These are phyloP conservation scores for Philopotamus ludificatus DNA, from an alignment of 1,140 invertebrate species.

Conservation along the genomic window DNA sequence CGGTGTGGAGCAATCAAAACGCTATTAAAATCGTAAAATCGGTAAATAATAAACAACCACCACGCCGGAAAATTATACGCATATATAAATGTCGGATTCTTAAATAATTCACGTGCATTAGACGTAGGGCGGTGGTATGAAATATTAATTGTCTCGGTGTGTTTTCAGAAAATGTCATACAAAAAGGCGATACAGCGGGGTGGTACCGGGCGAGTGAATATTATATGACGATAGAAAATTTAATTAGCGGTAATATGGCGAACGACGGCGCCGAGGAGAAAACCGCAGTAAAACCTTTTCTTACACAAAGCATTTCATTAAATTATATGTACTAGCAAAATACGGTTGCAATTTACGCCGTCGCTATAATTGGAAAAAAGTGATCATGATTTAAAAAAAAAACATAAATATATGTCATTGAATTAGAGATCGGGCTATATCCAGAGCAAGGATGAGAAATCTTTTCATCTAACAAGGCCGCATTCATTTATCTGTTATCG, in stretches of 20 bases:
- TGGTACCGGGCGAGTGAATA: background rate
- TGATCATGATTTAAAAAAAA: too few species aligned
- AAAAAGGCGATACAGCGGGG: background rate
- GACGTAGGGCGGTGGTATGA: too few species aligned
- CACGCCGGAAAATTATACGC: slow-evolving; percentile 2
- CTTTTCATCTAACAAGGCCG: too few species aligned
- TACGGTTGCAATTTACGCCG: too few species aligned
- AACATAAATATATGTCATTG: too few species aligned
- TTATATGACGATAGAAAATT: slow-evolving; percentile 1
- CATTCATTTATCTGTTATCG: too few species aligned
- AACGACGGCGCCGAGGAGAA: background rate
- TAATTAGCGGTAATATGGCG: background rate
- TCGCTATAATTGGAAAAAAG: too few species aligned
- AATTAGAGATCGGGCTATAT: too few species aligned
- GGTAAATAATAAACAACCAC: slow-evolving; percentile 25
- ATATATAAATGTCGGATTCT: background rate
- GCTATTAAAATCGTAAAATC: slow-evolving; percentile 31
- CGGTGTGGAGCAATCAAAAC: slow-evolving; percentile 17
- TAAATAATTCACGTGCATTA: slow-evolving; percentile 12
- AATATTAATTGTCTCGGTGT: slow-evolving; percentile 8
- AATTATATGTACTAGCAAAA: too few species aligned
- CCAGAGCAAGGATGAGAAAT: too few species aligned
- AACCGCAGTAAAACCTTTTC: background rate
- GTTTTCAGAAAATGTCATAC: slow-evolving; percentile 10
- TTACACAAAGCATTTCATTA: too few species aligned